Evolutionary conservation across 2,797 vertebrate species (phyloP).

Genomic region (Sebastes taczanowskii): DNA sequence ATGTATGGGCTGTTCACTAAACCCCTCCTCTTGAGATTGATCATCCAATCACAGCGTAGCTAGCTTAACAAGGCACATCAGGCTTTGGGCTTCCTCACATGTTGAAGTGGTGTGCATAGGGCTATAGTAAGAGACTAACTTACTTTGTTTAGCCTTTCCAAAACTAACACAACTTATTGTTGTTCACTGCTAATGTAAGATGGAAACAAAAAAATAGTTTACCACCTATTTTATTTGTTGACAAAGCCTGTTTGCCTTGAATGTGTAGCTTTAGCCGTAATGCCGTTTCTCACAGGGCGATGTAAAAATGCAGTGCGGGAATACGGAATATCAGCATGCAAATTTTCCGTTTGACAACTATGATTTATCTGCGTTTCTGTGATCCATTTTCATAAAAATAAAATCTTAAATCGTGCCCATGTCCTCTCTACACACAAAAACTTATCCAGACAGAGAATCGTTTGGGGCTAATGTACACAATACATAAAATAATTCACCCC

Average conservation of each 20-base stretch:
- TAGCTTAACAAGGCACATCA: neutral
- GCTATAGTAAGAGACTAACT: too few species aligned
- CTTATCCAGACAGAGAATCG: neutral
- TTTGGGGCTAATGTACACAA: too few species aligned
- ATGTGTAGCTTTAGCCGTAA: neutral
- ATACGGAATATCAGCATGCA: neutral
- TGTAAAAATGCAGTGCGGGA: rapidly evolving
- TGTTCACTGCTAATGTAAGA: neutral
- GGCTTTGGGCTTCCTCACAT: neutral
- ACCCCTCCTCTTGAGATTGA: neutral
- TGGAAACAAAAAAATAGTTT: too few species aligned
- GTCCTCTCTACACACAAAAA: neutral
- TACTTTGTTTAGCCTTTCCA: neutral
- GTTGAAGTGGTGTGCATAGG: too few species aligned
- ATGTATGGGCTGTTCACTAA: neutral
- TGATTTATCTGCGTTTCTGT: too few species aligned
- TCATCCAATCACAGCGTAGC: neutral
- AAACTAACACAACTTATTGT: neutral
- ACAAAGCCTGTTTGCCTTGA: neutral
- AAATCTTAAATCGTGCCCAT: neutral
- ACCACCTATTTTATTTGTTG: too few species aligned
- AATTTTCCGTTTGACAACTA: too few species aligned
- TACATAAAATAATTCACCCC: too few species aligned
- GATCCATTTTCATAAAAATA: neutral
- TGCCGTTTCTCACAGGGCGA: neutral